A percentile compares a stretch with the other conserved stretches of the same genome.
phyloP scores from a whole-genome alignment of 2,113 vertebrate genomes.

The Pampusana beccarii region DNA sequence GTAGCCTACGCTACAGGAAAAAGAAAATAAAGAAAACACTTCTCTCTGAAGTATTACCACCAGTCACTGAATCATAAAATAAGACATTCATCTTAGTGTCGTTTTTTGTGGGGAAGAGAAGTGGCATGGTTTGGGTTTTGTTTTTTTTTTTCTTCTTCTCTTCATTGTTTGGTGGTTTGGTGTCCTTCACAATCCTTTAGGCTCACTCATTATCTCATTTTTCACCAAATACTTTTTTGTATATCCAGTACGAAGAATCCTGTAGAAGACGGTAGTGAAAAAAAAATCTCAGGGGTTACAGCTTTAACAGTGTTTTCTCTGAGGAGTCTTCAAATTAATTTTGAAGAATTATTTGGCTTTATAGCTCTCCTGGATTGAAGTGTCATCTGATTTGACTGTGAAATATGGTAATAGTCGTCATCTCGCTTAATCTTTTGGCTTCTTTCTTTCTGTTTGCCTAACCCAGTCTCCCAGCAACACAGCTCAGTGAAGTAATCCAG shows the following conservation, averaged over 20 bases:
- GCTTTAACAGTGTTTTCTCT: constrained; percentile 7
- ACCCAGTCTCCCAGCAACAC: constrained; percentile 33
- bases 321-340: neutral
- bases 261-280: neutral
- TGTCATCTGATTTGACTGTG: constrained; percentile 13
- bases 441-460: constrained; percentile 31
- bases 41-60: neutral
- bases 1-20: neutral
- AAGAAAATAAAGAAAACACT: neutral
- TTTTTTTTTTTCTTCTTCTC: too few relatives aligned
- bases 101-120: neutral
- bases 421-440: constrained; percentile 24
- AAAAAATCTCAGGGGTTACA: neutral
- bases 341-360: constrained; percentile 24
- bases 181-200: neutral
- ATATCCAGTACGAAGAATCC: neutral
- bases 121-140: fast-evolving
- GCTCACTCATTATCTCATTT: neutral
- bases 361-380: neutral
- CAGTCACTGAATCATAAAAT: neutral
- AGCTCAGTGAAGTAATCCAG: neutral
- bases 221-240: neutral
- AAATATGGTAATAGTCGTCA: constrained; percentile 17
- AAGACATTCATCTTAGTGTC: neutral
- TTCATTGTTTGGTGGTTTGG: fast-evolving